Base-by-base conservation (phyloP, 2,113 vertebrate species). In the Probosciger aterrimus region DNA sequence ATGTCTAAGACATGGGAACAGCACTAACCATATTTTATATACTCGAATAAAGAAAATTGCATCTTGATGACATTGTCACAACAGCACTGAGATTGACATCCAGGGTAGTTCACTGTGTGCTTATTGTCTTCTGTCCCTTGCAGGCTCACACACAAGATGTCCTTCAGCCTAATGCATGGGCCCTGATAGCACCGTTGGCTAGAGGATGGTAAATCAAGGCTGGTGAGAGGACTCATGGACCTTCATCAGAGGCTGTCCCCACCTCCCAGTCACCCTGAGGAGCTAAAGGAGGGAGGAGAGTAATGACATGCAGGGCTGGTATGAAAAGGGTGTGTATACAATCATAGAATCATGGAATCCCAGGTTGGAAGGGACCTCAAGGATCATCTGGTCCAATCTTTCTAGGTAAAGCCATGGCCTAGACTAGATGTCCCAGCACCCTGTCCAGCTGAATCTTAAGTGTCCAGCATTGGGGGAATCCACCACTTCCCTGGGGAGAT, bases 1-100 rank as follows among this genome's bases (percentile, higher is more conserved):
- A 10, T 59, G 33, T 35, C n/a, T n/a, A 35, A 60, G 49, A 52
- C 30, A 60, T 9, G 30, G 23, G 23, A 88, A 80, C 44, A 25
- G 4, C 9, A 10, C 4, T 4, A 9, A 31, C 6, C 1, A 0
- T 30, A 13, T 52, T 82, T 62, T 8, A 9, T 92, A 67, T 68
- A 28, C 52, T 33, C 18, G 6, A 49, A 44, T 62, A 71, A 65
- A 19, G 17, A 19, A 31, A 71, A 55, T 22, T 44, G 4, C 33
- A 41, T 25, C 59, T 71, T 67, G 20, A 44, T 53, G 20, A 33
- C 35, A 27, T 16, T 39, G 41, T 50, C 47, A 18, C 18, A 35
- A 63, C 14, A 60, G 31, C 30, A 84, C 47, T 75, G 31, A 77
- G 18, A 11, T 52, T 71, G 37, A 52, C 25, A 53, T n/a, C 16